These are phyloP conservation scores for Pheosia gnoma DNA, from an alignment of 2,888 invertebrate species.

Conservation along the genomic window DNA sequence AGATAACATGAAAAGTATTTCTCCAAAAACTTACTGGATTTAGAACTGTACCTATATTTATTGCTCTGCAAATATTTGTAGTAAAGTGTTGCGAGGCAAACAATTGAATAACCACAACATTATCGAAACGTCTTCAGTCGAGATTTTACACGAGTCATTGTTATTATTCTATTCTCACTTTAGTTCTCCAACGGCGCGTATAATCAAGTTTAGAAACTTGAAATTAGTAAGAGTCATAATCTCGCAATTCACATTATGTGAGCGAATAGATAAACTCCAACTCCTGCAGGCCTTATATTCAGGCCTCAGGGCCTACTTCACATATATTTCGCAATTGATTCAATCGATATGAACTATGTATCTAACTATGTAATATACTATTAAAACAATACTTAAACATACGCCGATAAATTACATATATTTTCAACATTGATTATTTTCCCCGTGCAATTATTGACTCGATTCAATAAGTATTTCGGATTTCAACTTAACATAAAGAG, in stretches of 20 bases:
- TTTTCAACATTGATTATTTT: no score
- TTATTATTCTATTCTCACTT: constrained; percentile 70
- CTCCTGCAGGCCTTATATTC: constrained; percentile 27
- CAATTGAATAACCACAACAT: not conserved
- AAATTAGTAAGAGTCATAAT: constrained; percentile 74
- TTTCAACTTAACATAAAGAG: no score
- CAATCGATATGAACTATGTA: no score
- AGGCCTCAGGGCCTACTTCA: constrained; percentile 25
- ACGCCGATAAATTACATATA: no score
- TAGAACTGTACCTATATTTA: no score
- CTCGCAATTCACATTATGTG: constrained; percentile 60
- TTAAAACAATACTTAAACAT: no score
- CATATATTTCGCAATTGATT: constrained; percentile 26
- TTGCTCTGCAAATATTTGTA: no score
- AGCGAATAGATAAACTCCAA: constrained; percentile 45
- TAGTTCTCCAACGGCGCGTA: constrained; percentile 70
- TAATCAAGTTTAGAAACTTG: constrained; percentile 79
- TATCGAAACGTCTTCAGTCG: not conserved
- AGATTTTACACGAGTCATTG: constrained; percentile 41
- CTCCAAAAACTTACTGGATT: no score
- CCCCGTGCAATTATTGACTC: no score
- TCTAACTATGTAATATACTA: no score
- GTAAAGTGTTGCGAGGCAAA: not conserved
- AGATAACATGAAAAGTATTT: no score
- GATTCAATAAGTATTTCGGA: no score